These are phyloP conservation scores for Leptinotarsa texana DNA, from an alignment of 1,140 invertebrate species.

Conservation along the genomic window DNA sequence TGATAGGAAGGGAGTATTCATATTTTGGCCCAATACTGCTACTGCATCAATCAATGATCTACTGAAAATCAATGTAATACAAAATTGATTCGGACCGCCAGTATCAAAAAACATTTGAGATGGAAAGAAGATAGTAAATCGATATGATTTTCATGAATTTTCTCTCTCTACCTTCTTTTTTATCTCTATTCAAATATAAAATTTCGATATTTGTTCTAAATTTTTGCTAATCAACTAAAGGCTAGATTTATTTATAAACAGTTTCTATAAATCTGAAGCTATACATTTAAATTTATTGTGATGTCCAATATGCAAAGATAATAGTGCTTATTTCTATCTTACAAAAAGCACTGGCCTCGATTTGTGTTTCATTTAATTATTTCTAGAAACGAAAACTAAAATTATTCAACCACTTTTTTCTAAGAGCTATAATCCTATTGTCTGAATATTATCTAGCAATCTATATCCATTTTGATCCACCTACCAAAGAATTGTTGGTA, in stretches of 20 bases:
- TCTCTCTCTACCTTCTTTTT: not conserved
- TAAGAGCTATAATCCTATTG: slow-evolving; percentile 19
- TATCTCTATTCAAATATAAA: not conserved
- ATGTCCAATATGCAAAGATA: not conserved
- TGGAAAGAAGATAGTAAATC: too few species aligned
- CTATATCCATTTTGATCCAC: not conserved
- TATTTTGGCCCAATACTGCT: too few species aligned
- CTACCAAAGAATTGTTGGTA: not conserved
- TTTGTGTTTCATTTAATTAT: too few species aligned
- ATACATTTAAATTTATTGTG: slow-evolving; percentile 2
- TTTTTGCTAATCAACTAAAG: not conserved
- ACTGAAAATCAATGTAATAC: too few species aligned
- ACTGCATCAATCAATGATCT: too few species aligned
- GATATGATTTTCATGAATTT: too few species aligned
- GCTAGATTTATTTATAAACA: not conserved
- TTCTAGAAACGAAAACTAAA: too few species aligned
- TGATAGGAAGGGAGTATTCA: too few species aligned
- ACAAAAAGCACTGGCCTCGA: too few species aligned
- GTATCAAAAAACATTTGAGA: too few species aligned
- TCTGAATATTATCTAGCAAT: not conserved
- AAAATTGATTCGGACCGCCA: too few species aligned
- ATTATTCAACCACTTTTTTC: not conserved
- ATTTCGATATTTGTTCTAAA: not conserved
- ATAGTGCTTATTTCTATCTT: not conserved
- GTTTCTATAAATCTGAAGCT: not conserved